Conservation (phyloP, 2,797 vertebrate species). For the Oceanodroma leucorhoa region DNA sequence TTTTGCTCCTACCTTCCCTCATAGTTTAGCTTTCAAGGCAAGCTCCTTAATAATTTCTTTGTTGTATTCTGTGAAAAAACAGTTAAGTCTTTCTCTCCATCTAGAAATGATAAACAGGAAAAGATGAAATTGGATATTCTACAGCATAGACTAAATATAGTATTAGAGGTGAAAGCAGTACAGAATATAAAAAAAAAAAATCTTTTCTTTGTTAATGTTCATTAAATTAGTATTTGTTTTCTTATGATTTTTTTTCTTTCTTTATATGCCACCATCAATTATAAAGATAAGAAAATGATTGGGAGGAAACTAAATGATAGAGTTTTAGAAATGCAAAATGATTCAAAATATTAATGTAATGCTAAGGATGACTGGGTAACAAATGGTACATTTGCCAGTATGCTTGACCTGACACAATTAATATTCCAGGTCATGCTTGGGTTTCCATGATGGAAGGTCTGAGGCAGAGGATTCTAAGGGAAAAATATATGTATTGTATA, state of each 20-base stretch:
- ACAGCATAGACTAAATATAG: slow-evolving; percentile 8
- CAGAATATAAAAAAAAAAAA: neutral
- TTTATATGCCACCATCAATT: slow-evolving; percentile 39
- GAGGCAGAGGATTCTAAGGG: slow-evolving; percentile 62
- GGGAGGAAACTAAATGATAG: slow-evolving; percentile 65
- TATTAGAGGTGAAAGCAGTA: neutral
- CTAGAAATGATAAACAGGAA: neutral
- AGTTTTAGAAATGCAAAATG: slow-evolving; percentile 77
- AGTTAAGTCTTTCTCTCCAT: neutral
- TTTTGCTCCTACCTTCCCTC: neutral
- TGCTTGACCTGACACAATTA: slow-evolving; percentile 79
- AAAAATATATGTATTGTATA: slow-evolving; percentile 72
- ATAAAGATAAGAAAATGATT: slow-evolving; percentile 53
- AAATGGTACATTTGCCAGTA: slow-evolving; percentile 80
- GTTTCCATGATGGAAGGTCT: slow-evolving; percentile 75
- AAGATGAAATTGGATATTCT: neutral
- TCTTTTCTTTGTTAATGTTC: neutral
- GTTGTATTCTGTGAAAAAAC: neutral
- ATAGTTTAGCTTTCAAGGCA: neutral
- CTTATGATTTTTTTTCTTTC: neutral
- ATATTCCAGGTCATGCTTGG: slow-evolving; percentile 80
- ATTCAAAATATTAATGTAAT: slow-evolving; percentile 84
- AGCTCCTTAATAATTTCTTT: neutral
- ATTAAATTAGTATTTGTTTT: slow-evolving; percentile 11
- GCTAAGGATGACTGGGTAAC: slow-evolving; percentile 81